Percentiles rank a stretch among this genome's conserved stretches.
Evolutionary conservation across 2,797 vertebrate species (phyloP).

Genomic region (Protonibea diacanthus): DNA sequence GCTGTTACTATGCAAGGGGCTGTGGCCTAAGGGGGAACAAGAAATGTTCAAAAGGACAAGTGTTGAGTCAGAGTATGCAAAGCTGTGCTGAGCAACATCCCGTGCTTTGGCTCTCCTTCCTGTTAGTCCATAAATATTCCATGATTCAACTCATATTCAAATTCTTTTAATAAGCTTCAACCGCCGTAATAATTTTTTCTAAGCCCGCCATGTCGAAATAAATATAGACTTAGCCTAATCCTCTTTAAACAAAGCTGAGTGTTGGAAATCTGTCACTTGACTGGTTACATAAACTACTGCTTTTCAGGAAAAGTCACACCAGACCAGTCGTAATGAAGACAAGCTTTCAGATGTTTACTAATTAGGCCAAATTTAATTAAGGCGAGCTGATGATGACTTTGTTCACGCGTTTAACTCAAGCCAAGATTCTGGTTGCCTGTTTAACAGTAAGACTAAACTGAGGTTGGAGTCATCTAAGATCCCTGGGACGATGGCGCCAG

Average conservation of each 20-base stretch:
- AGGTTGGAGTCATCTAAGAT: conserved; percentile 68
- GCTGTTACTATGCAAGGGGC: conserved; percentile 8
- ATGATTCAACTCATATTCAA: conserved; percentile 38
- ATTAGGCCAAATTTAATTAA: conserved; percentile 39
- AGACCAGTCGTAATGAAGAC: conserved; percentile 34
- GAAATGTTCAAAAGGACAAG: conserved; percentile 13
- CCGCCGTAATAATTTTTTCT: conserved; percentile 32
- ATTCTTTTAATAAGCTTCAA: conserved; percentile 31
- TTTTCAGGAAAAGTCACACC: conserved; percentile 49
- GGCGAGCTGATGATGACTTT: conserved; percentile 38
- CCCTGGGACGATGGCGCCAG: conserved; percentile 66
- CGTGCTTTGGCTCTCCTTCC: conserved; percentile 7
- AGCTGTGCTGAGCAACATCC: background rate
- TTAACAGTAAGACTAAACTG: conserved; percentile 75
- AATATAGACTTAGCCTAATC: conserved; percentile 63
- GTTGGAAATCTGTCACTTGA: conserved; percentile 59
- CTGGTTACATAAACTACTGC: conserved; percentile 52
- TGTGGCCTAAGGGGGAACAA: conserved; percentile 3
- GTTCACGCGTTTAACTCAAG: conserved; percentile 64
- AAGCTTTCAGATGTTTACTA: conserved; percentile 18
- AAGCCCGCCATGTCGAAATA: conserved; percentile 50
- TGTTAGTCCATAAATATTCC: conserved; percentile 3
- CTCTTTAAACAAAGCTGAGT: conserved; percentile 56
- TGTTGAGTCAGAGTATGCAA: background rate
- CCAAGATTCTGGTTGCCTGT: conserved; percentile 66